phyloP scores from a whole-genome alignment of 1,140 invertebrate genomes.

The Nebria ingens region DNA sequence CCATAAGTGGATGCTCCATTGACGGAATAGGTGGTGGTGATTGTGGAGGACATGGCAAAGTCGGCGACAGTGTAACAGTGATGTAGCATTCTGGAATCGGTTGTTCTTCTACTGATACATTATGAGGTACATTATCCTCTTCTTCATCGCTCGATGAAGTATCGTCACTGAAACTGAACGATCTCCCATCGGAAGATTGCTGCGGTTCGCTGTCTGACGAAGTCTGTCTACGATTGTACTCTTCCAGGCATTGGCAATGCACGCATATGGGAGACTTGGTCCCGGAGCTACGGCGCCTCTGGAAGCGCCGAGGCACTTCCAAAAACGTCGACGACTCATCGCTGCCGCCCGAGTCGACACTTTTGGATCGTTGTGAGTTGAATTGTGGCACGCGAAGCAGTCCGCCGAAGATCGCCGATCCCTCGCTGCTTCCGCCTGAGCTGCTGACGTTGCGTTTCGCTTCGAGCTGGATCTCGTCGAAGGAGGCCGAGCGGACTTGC shows the following conservation, averaged over 20 bases:
- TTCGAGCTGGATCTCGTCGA: slow-evolving; percentile 78
- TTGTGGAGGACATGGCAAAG: slow-evolving; percentile 34
- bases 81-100: slow-evolving; percentile 41
- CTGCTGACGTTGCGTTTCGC: slow-evolving; percentile 46
- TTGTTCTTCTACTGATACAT: slow-evolving; percentile 21
- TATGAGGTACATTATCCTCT: slow-evolving; percentile 22
- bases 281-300: slow-evolving; percentile 48
- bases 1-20: slow-evolving; percentile 23
- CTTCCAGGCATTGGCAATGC: slow-evolving; percentile 52
- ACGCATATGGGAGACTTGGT: slow-evolving; percentile 51
- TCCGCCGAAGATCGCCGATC: slow-evolving; percentile 24
- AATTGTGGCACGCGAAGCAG: slow-evolving; percentile 54
- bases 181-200: slow-evolving; percentile 40
- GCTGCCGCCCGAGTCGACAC: slow-evolving; percentile 62
- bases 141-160: slow-evolving; percentile 40
- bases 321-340: slow-evolving; percentile 53
- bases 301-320: slow-evolving; percentile 54
- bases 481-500: slow-evolving; percentile 73
- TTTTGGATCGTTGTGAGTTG: slow-evolving; percentile 55
- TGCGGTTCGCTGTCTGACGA: slow-evolving; percentile 26
- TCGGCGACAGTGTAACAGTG: slow-evolving; percentile 56
- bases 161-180: slow-evolving; percentile 15
- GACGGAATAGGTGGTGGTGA: slow-evolving; percentile 38
- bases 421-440: slow-evolving; percentile 28
- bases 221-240: slow-evolving; percentile 42